Conservation (phyloP, 2,797 vertebrate genomes). For the Tarsius wallacei region DNA sequence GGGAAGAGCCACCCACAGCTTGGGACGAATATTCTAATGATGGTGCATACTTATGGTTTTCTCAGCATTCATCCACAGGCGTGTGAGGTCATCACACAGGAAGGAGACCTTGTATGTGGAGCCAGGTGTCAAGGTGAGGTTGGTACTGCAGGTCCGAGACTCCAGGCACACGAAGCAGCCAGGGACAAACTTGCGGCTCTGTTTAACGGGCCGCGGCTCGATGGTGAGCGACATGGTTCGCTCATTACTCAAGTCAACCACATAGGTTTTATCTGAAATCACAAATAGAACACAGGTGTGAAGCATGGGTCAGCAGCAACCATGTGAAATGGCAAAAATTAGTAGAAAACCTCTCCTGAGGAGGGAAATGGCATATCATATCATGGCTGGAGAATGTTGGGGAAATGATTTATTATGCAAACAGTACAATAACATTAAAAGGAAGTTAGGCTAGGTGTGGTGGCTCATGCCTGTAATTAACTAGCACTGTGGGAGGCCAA, state of each 20-base stretch:
- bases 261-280: conserved; percentile 87
- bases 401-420: rapidly evolving
- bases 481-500: no score
- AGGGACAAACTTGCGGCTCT: conserved; percentile 62
- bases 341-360: background rate
- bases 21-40: rapidly evolving
- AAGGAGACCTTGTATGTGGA: conserved; percentile 88
- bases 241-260: conserved; percentile 89
- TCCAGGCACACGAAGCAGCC: conserved; percentile 90
- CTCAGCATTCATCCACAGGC: conserved; percentile 88
- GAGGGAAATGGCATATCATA: background rate
- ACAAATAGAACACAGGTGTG: background rate
- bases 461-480: no score
- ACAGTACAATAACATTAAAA: background rate
- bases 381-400: background rate
- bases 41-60: conserved; percentile 88
- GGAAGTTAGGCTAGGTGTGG: background rate
- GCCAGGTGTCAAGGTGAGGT: conserved; percentile 86
- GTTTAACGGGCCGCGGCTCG: conserved; percentile 61
- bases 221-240: conserved; percentile 85
- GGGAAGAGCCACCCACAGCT: rapidly evolving
- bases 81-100: conserved; percentile 89
- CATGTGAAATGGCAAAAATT: rapidly evolving
- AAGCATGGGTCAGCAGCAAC: background rate
- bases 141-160: conserved; percentile 84